These are phyloP conservation scores for Aplysina aerophoba DNA, from an alignment of 37 sponge, comb jelly and placozoan genomes.

Conservation along the genomic window DNA sequence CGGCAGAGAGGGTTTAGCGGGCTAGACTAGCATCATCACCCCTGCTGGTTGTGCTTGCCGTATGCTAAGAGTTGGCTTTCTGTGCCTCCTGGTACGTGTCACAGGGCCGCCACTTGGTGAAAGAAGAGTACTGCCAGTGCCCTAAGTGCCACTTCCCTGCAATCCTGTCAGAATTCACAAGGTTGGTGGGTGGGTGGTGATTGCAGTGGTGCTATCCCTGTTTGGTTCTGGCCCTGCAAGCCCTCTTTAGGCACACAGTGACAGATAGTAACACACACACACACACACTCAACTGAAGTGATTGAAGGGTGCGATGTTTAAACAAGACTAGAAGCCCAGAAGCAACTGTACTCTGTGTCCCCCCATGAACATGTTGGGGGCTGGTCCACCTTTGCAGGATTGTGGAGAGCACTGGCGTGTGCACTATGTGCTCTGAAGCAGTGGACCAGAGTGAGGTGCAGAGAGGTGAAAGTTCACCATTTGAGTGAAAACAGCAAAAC, in stretches of 20 bases:
- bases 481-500: too few relatives aligned
- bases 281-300: slow-evolving; percentile 15
- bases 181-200: slow-evolving; percentile 45
- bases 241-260: too few relatives aligned
- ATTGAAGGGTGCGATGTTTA: too few relatives aligned
- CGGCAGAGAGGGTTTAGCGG: too few relatives aligned
- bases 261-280: slow-evolving; percentile 17
- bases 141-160: slow-evolving; percentile 94
- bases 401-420: slow-evolving; percentile 8
- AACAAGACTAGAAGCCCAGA: too few relatives aligned
- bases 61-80: background rate
- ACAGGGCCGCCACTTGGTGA: slow-evolving; percentile 91
- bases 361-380: too few relatives aligned
- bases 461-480: background rate
- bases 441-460: slow-evolving; percentile 15
- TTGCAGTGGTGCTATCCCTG: background rate
- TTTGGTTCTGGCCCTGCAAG: too few relatives aligned
- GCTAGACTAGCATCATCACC: too few relatives aligned
- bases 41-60: too few relatives aligned
- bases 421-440: slow-evolving; percentile 44
- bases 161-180: slow-evolving; percentile 76
- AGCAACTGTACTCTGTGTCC: too few relatives aligned
- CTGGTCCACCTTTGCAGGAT: background rate
- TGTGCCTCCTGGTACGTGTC: background rate
- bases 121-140: slow-evolving; percentile 87